These are phyloP conservation scores for Phorcus lineatus DNA, from an alignment of 2,888 invertebrate genomes.

Conservation along the genomic window DNA sequence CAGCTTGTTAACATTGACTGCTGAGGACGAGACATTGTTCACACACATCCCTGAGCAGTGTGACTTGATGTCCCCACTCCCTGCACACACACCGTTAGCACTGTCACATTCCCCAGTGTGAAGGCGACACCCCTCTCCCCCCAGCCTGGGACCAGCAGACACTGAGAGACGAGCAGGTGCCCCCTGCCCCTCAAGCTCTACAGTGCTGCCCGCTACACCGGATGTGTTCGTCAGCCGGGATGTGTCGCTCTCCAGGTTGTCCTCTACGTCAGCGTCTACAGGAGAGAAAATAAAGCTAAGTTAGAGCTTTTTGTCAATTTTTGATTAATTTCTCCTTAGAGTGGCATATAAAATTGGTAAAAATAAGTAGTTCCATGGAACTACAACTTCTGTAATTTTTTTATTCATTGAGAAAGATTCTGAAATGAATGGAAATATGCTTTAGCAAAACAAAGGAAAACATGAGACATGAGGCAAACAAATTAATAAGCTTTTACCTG, in stretches of 20 bases:
- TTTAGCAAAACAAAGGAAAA: not conserved
- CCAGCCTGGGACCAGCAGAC: not conserved
- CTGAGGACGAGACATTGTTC: not conserved
- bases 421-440: too few species aligned
- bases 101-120: not conserved
- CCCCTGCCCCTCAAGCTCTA: not conserved
- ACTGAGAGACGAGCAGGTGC: not conserved
- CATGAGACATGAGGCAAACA: not conserved
- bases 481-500: not conserved
- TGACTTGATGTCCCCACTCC: conserved; percentile 5
- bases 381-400: too few species aligned
- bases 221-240: conserved; percentile 37
- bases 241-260: conserved; percentile 73
- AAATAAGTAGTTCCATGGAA: too few species aligned
- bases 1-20: not conserved
- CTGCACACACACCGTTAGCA: not conserved
- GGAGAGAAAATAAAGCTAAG: too few species aligned
- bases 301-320: too few species aligned
- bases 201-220: not conserved
- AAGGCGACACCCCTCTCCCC: not conserved
- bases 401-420: too few species aligned
- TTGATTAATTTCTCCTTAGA: too few species aligned
- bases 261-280: conserved; percentile 75
- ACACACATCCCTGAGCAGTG: not conserved
- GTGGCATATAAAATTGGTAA: too few species aligned